Conservation (phyloP, 2,888 invertebrate species). For the Rhagonycha fulva region DNA sequence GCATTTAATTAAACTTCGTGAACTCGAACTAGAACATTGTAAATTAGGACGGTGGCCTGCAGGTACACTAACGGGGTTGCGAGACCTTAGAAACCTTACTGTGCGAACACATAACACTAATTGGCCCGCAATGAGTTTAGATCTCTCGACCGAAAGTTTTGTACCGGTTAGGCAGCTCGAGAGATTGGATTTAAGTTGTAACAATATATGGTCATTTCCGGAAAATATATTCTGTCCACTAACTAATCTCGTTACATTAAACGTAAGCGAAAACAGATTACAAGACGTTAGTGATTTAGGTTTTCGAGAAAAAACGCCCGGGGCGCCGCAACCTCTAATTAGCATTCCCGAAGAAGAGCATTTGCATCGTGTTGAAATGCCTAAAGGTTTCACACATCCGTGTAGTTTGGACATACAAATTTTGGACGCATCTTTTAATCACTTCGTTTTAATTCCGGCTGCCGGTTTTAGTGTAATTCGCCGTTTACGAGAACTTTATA, state of each 20-base stretch:
- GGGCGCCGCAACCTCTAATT: slow-evolving; percentile 66
- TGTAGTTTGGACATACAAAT: slow-evolving; percentile 83
- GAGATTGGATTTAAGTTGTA: slow-evolving; percentile 81
- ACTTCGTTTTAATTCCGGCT: slow-evolving; percentile 80
- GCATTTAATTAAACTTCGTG: slow-evolving; percentile 78
- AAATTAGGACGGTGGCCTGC: slow-evolving; percentile 83
- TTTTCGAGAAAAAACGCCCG: slow-evolving; percentile 70
- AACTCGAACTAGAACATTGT: slow-evolving; percentile 83
- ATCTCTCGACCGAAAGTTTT: slow-evolving; percentile 80
- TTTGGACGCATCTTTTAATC: slow-evolving; percentile 83
- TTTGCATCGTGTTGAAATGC: slow-evolving; percentile 48
- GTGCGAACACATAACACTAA: slow-evolving; percentile 83
- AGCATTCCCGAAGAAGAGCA: slow-evolving; percentile 63
- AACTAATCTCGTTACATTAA: slow-evolving; percentile 77
- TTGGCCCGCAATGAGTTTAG: slow-evolving; percentile 83
- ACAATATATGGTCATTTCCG: slow-evolving; percentile 89
- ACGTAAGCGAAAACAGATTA: slow-evolving; percentile 84
- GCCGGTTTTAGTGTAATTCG: slow-evolving; percentile 81
- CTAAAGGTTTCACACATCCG: slow-evolving; percentile 52
- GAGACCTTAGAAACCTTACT: slow-evolving; percentile 82
- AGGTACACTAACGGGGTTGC: slow-evolving; percentile 77
- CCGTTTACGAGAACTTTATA: slow-evolving; percentile 77
- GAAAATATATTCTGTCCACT: slow-evolving; percentile 84
- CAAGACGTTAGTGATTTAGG: slow-evolving; percentile 88
- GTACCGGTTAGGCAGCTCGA: slow-evolving; percentile 78